Conservation (phyloP, 2,113 vertebrate species). For the Polyodon spathula region DNA sequence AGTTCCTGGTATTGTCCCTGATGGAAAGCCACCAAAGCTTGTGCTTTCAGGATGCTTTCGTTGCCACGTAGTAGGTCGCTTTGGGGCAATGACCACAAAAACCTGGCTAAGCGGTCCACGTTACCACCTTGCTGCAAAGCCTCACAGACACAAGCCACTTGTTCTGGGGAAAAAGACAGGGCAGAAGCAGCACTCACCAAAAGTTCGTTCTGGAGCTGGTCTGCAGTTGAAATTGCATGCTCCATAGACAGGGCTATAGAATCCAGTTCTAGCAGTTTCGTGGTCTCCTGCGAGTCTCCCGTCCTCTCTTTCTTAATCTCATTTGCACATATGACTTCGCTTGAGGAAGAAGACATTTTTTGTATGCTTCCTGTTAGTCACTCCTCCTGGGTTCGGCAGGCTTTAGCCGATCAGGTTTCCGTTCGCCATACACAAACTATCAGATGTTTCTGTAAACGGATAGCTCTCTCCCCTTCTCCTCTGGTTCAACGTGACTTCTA, state of each 20-base stretch:
- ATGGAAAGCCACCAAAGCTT: constrained; percentile 94
- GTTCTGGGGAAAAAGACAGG: constrained; percentile 92
- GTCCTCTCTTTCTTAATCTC: constrained; percentile 94
- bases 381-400: constrained; percentile 71
- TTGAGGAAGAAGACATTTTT: constrained; percentile 92
- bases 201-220: constrained; percentile 79
- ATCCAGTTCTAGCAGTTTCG: constrained; percentile 65
- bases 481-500: constrained; percentile 59
- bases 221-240: constrained; percentile 57
- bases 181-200: constrained; percentile 71
- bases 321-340: constrained; percentile 76
- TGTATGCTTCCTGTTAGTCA: constrained; percentile 71
- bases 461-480: constrained; percentile 60
- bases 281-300: constrained; percentile 62
- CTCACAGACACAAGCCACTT: constrained; percentile 97
- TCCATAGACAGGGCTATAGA: constrained; percentile 75
- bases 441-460: constrained; percentile 81
- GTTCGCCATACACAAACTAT: constrained; percentile 86
- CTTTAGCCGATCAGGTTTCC: constrained; percentile 91
- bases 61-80: constrained; percentile 94
- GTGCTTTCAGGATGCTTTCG: constrained; percentile 96
- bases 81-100: constrained; percentile 93
- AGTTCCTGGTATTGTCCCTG: constrained; percentile 93
- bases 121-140: constrained; percentile 96
- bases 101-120: constrained; percentile 93